A percentile compares a stretch with the other conserved stretches of the same genome.
These are phyloP conservation scores for Armadillidium nasatum DNA, from an alignment of 1,140 invertebrate genomes.

Conservation along the genomic window DNA sequence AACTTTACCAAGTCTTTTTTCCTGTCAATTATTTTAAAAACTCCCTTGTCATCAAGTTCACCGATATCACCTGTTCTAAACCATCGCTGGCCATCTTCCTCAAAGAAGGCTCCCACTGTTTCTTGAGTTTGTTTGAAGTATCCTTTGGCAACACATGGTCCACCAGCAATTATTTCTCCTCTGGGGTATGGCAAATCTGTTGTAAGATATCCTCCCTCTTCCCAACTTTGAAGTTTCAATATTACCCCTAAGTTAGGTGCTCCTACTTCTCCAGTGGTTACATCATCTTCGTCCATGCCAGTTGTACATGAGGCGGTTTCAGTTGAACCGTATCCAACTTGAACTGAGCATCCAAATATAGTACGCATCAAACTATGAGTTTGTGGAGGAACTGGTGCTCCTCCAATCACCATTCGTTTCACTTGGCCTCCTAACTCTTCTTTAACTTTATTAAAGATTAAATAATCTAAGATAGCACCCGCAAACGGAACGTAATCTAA, in stretches of 20 bases:
- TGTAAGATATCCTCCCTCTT: constrained; percentile 86
- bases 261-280: constrained; percentile 77
- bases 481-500: constrained; percentile 78
- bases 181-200: constrained; percentile 84
- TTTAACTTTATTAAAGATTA: constrained; percentile 72
- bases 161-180: constrained; percentile 86
- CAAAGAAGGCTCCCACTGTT: constrained; percentile 84
- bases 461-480: constrained; percentile 69
- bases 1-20: constrained; percentile 98
- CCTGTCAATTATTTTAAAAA: constrained; percentile 61
- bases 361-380: constrained; percentile 91
- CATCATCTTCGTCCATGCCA: constrained; percentile 77
- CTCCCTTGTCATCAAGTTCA: constrained; percentile 75
- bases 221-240: constrained; percentile 86
- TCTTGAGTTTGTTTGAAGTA: constrained; percentile 90
- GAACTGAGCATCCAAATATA: constrained; percentile 79
- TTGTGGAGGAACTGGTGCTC: constrained; percentile 87
- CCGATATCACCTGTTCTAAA: constrained; percentile 96
- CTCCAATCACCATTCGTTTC: constrained; percentile 82
- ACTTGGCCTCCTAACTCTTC: constrained; percentile 79
- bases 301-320: constrained; percentile 91
- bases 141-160: constrained; percentile 81
- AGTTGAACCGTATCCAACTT: constrained; percentile 94
- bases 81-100: constrained; percentile 74
- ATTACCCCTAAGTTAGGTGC: constrained; percentile 80